Base-by-base conservation (phyloP, 23 tunicate species). In the Halocynthia roretzi region DNA sequence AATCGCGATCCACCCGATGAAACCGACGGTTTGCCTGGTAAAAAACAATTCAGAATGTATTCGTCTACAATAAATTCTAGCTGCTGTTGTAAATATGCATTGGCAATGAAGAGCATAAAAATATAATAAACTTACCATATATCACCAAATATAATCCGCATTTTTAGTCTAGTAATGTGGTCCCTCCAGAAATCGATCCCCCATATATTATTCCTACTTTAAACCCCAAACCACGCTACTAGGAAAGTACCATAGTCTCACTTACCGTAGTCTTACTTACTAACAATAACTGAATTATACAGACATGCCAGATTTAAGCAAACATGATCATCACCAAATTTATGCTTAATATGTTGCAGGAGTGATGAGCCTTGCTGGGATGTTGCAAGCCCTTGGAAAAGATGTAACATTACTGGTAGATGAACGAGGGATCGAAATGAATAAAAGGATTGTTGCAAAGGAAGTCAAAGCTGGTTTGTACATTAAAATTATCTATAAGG, bases 21-120 rank as follows among this genome's bases (percentile, higher is more conserved):
- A 81, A 91, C 91, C 6, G 97, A 91, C 78, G 97, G 97, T 5
- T 71, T 91, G 31, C 97, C 97, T 71, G 97, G 97, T 91, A 71
- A 50, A 49, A 14, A 58, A n/a, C 50, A 49, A 44, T 48, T 49
- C n/a, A 6, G 62, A 44, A 2, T 57, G 2, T 60, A 15, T 10
- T 5, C 5, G 14, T 50, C 12, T 19, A 50, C 18, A 56, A 20
- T 10, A 2, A 14, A 76, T 56, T 71, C 17, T 5, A 71, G 2
- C 68, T 23, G 2, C 44, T 31, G 44, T 31, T 31, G 44, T 31
- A 31, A 4, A 31, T 31, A 4, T 71, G 14, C 11, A 40, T 71
- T 58, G 14, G 19, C 62, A 31, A 4, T 31, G 4, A 4, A 31
- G 44, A 31, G 44, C 4, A 31, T 31, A 31, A 31, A 4, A 31